Evolutionary conservation across 2,888 invertebrate genomes (phyloP).

Genomic region (Caenorhabditis sinica): DNA sequence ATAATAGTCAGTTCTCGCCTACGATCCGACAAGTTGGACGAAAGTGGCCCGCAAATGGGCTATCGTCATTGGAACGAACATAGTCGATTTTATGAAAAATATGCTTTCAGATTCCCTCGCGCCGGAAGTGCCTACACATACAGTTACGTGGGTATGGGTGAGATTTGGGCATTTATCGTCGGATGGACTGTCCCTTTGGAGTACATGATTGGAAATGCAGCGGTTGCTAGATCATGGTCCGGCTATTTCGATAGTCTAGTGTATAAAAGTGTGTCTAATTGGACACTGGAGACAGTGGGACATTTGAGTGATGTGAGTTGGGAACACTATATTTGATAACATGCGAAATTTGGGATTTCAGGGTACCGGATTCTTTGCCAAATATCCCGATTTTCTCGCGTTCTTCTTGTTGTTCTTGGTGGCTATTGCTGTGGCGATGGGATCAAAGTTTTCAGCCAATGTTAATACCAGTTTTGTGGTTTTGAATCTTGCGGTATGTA

Average conservation of each 20-base stretch:
- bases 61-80: too few species aligned
- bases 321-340: background rate
- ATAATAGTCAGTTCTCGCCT: too few species aligned
- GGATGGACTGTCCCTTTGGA: slow-evolving; percentile 86
- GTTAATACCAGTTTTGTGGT: slow-evolving; percentile 84
- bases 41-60: too few species aligned
- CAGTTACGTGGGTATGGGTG: slow-evolving; percentile 95
- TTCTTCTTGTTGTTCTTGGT: slow-evolving; percentile 63
- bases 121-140: slow-evolving; percentile 90
- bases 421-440: slow-evolving; percentile 80
- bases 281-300: slow-evolving; percentile 50
- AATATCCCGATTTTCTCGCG: slow-evolving; percentile 68
- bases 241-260: slow-evolving; percentile 84
- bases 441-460: slow-evolving; percentile 84
- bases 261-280: slow-evolving; percentile 43
- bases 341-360: too few species aligned
- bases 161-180: slow-evolving; percentile 92
- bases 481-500: slow-evolving; percentile 68
- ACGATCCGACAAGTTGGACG: too few species aligned
- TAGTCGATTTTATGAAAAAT: too few species aligned
- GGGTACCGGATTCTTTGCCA: slow-evolving; percentile 65
- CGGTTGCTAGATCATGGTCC: slow-evolving; percentile 85
- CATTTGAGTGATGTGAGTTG: slow-evolving; percentile 43
- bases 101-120: slow-evolving; percentile 88
- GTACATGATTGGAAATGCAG: slow-evolving; percentile 88